Conservation (phyloP, 2,888 invertebrate genomes). For the Lathronympha strigana region DNA sequence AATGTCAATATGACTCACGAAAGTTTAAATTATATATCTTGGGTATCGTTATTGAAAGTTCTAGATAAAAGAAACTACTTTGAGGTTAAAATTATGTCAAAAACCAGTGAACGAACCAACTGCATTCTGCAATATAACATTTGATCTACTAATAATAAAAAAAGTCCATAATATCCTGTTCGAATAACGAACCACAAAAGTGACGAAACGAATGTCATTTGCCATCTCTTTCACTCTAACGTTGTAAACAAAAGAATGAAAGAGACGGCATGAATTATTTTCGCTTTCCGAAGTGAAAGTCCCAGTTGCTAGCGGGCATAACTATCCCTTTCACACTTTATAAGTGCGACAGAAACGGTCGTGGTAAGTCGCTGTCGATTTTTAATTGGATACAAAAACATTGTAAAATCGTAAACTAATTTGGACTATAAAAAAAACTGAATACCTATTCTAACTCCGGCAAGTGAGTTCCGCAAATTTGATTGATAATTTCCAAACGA, state of each 20-base stretch:
- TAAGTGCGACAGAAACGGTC: neutral
- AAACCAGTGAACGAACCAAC: neutral
- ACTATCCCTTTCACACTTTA: neutral
- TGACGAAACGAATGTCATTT: neutral
- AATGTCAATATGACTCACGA: no score
- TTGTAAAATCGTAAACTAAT: slow-evolving; percentile 28
- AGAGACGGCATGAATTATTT: neutral
- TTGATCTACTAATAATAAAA: slow-evolving; percentile 33
- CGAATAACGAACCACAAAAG: neutral
- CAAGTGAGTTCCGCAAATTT: neutral
- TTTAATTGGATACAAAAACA: slow-evolving; percentile 22
- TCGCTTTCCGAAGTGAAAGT: neutral
- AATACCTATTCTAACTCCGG: slow-evolving; percentile 18
- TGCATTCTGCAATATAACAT: slow-evolving; percentile 25
- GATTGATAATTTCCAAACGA: neutral
- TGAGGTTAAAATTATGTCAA: neutral
- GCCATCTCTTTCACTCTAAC: neutral
- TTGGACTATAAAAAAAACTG: slow-evolving; percentile 27
- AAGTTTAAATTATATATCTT: no score
- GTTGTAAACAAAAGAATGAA: neutral
- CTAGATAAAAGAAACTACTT: neutral
- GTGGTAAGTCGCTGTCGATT: neutral
- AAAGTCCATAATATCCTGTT: slow-evolving; percentile 17
- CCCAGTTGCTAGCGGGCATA: neutral
- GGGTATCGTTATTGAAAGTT: no score